These are phyloP conservation scores for Sebastes nivosus DNA, from an alignment of 2,797 vertebrate species.

Conservation along the genomic window DNA sequence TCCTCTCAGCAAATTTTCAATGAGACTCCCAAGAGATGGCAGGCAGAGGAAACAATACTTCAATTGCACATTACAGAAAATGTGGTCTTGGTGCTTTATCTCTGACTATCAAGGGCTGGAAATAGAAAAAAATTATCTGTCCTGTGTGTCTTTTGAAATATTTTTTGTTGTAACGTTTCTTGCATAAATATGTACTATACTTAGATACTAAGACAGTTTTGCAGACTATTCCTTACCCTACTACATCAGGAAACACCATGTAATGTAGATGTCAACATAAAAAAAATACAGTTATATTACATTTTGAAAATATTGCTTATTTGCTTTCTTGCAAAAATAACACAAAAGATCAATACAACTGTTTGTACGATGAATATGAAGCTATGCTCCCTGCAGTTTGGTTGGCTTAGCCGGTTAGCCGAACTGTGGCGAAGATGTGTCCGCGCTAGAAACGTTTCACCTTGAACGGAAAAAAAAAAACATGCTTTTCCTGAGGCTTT, in stretches of 20 bases:
- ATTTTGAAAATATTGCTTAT: background rate
- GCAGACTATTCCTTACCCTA: background rate
- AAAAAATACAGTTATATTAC: background rate
- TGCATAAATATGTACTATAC: background rate
- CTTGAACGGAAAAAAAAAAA: accelerated
- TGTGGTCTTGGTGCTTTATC: background rate
- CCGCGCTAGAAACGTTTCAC: too few relatives aligned
- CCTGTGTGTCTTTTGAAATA: background rate
- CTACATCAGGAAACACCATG: background rate
- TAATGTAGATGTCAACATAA: background rate
- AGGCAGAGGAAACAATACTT: conserved; percentile 49
- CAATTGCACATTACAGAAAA: conserved; percentile 36
- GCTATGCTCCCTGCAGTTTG: background rate
- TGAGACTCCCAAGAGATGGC: conserved; percentile 46
- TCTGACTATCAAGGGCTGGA: conserved; percentile 3
- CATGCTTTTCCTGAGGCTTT: too few relatives aligned
- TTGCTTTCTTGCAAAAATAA: background rate
- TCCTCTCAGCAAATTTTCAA: conserved; percentile 48
- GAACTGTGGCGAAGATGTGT: too few relatives aligned
- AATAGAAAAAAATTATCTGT: background rate
- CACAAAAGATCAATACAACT: background rate
- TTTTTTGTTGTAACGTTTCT: background rate
- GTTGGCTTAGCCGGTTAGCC: background rate
- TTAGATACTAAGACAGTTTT: background rate
- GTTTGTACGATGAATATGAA: background rate